Conservation (phyloP, 2,797 vertebrate genomes). For the Sitta carolinensis region DNA sequence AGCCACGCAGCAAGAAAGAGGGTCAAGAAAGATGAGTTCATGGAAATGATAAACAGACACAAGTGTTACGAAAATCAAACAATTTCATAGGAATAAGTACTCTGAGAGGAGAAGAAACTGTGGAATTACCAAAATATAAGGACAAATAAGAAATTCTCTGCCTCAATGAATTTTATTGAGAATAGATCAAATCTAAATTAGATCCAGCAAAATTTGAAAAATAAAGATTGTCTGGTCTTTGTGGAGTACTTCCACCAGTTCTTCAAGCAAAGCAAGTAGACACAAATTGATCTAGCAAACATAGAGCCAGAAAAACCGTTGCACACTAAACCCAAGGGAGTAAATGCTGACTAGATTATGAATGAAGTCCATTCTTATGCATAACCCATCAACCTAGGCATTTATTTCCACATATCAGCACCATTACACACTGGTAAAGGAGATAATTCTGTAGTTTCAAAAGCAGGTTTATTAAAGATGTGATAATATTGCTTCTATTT, state of each 20-base stretch:
- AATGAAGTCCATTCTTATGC: slow-evolving; percentile 7
- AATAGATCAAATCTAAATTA: neutral
- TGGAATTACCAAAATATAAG: neutral
- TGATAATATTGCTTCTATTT: neutral
- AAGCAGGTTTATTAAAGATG: slow-evolving; percentile 2
- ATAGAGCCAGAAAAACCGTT: neutral
- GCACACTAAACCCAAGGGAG: neutral
- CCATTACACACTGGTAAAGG: neutral
- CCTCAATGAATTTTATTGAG: neutral
- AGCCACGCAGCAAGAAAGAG: neutral
- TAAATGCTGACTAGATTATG: neutral
- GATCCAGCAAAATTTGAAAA: neutral
- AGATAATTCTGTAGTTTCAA: slow-evolving; percentile 9
- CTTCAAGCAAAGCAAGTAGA: neutral
- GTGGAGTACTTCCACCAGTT: neutral
- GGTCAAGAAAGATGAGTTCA: neutral
- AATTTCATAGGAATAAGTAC: neutral
- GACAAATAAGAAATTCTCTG: neutral
- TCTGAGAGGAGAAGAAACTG: neutral
- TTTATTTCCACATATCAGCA: neutral
- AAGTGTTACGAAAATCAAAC: neutral
- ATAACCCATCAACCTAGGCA: neutral
- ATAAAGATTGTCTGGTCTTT: neutral
- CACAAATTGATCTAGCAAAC: neutral
- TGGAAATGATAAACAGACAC: neutral